phyloP scores from a whole-genome alignment of 1,140 invertebrate genomes.

The Apocrypta bakeri region DNA sequence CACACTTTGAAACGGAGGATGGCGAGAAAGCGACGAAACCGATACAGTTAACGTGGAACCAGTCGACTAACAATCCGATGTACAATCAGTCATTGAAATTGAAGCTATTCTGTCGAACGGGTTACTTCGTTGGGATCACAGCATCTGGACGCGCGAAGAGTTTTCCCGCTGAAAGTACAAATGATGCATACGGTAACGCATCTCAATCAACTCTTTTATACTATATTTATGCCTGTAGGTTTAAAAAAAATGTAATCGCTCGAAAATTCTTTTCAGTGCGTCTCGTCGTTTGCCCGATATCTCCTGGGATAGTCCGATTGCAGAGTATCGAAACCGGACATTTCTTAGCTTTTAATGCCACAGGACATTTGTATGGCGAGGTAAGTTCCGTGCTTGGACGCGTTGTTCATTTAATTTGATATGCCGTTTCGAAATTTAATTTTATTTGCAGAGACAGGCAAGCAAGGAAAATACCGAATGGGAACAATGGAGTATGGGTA shows the following conservation, averaged over 20 bases:
- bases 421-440: too few relatives aligned
- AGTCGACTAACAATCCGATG: slow-evolving; percentile 59
- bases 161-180: slow-evolving; percentile 67
- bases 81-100: slow-evolving; percentile 66
- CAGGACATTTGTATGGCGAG: slow-evolving; percentile 79
- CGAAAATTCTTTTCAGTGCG: slow-evolving; percentile 69
- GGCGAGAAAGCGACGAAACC: slow-evolving; percentile 33
- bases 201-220: not conserved
- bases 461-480: slow-evolving; percentile 76
- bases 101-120: slow-evolving; percentile 77
- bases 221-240: not conserved
- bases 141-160: slow-evolving; percentile 75
- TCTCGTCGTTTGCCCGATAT: slow-evolving; percentile 75
- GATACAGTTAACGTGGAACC: slow-evolving; percentile 62
- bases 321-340: slow-evolving; percentile 76
- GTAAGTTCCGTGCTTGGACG: too few relatives aligned
- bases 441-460: slow-evolving; percentile 73
- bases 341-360: slow-evolving; percentile 79
- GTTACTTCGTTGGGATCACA: slow-evolving; percentile 76
- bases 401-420: too few relatives aligned
- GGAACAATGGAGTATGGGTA: slow-evolving; percentile 76
- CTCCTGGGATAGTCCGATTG: slow-evolving; percentile 75
- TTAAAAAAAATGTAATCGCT: slow-evolving; percentile 29
- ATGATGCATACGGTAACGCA: slow-evolving; percentile 74
- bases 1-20: not conserved